Conservation (phyloP, 2,888 invertebrate genomes). For the Ommatoiulus sabulosus region DNA sequence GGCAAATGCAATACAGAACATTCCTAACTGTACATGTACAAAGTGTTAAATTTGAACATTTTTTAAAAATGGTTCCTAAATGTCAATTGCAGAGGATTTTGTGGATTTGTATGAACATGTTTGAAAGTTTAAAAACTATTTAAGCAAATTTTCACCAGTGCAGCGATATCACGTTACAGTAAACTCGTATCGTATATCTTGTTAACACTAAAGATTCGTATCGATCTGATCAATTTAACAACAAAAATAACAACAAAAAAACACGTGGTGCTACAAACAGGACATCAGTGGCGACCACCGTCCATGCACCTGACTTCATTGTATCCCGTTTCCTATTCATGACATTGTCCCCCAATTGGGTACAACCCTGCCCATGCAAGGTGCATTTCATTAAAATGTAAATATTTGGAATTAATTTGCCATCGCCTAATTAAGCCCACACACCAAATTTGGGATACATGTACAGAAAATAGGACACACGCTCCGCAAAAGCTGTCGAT, state of each 20-base stretch:
- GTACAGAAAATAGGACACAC: background rate
- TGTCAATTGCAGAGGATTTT: too few relatives aligned
- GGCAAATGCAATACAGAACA: too few relatives aligned
- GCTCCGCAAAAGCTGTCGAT: background rate
- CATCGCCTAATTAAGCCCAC: conserved; percentile 5
- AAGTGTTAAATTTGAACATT: too few relatives aligned
- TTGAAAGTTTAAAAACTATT: too few relatives aligned
- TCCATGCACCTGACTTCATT: conserved; percentile 1
- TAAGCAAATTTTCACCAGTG: background rate
- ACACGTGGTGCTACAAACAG: background rate
- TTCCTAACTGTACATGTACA: too few relatives aligned
- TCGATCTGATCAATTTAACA: background rate
- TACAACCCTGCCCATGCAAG: conserved; percentile 24
- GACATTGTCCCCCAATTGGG: conserved; percentile 14
- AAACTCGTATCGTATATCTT: too few relatives aligned
- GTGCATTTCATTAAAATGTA: background rate
- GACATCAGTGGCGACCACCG: background rate
- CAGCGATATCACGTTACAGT: background rate
- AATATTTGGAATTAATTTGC: background rate
- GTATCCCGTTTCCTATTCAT: background rate
- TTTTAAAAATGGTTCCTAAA: background rate
- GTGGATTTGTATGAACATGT: too few relatives aligned
- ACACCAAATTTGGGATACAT: background rate
- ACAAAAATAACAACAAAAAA: too few relatives aligned
- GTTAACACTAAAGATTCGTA: too few relatives aligned